Evolutionary conservation across 2,797 vertebrate species (phyloP).

Genomic region (Choloepus didactylus): DNA sequence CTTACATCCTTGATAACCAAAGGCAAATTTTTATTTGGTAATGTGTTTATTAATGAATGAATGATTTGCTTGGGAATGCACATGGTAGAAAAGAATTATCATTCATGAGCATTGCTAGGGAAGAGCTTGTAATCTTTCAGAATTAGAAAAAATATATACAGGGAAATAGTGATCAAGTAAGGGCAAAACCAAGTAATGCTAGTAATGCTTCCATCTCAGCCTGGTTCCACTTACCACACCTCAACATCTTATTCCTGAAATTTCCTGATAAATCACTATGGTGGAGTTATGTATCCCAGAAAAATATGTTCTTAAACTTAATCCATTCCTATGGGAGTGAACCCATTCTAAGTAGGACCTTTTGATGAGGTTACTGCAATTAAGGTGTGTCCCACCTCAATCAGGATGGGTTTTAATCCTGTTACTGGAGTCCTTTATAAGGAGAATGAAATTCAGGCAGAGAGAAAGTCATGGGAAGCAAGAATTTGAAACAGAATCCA

Average conservation of each 20-base stretch:
- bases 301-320: too few relatives aligned
- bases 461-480: too few relatives aligned
- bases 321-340: too few relatives aligned
- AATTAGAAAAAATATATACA: background rate
- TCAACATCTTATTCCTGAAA: background rate
- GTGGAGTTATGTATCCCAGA: too few relatives aligned
- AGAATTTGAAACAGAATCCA: too few relatives aligned
- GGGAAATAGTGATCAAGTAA: background rate
- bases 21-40: background rate
- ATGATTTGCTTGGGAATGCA: background rate
- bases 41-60: slow-evolving; percentile 6
- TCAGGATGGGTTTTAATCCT: too few relatives aligned
- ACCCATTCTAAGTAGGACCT: too few relatives aligned
- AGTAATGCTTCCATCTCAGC: background rate
- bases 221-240: background rate
- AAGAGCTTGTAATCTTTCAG: background rate
- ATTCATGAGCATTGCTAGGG: background rate
- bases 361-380: too few relatives aligned
- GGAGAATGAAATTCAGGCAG: too few relatives aligned
- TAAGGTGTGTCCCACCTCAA: too few relatives aligned
- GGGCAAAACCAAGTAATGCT: background rate
- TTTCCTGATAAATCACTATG: background rate
- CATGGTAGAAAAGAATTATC: background rate
- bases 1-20: background rate
- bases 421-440: too few relatives aligned